These are phyloP conservation scores for Bos javanicus DNA, from an alignment of 2,113 vertebrate genomes.

Conservation along the genomic window DNA sequence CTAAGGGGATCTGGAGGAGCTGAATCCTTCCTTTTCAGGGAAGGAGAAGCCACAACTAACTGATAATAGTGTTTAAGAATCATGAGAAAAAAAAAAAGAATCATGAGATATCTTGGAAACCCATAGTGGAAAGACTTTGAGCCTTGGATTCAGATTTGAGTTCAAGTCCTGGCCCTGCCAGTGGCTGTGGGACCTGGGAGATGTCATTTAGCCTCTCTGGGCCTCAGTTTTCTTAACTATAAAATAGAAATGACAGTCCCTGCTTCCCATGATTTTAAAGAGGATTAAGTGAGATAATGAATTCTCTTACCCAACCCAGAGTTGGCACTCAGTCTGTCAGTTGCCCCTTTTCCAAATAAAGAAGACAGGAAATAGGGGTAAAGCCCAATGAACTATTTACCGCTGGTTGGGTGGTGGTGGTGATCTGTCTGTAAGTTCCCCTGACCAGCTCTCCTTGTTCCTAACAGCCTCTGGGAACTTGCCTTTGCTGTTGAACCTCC, in stretches of 20 bases:
- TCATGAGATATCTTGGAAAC: background rate
- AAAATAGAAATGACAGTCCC: background rate
- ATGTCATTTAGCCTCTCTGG: background rate
- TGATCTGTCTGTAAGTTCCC: background rate
- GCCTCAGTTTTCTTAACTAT: conserved; percentile 2
- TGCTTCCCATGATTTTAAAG: background rate
- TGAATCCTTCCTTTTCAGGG: background rate
- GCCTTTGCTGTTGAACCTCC: conserved; percentile 88
- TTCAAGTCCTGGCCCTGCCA: background rate
- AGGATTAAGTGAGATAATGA: background rate
- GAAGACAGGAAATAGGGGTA: background rate
- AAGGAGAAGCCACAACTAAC: background rate
- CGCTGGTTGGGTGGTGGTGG: no score
- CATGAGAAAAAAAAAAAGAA: background rate
- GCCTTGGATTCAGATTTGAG: background rate
- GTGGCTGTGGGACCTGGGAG: background rate
- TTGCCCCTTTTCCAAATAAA: background rate
- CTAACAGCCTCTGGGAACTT: conserved; percentile 80
- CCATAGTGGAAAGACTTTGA: background rate
- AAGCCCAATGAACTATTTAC: background rate
- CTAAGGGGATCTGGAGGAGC: background rate
- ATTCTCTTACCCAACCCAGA: background rate
- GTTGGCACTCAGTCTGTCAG: background rate
- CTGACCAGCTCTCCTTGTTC: background rate
- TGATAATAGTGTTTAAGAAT: background rate